Base-by-base conservation (phyloP, 2,888 invertebrate genomes). In the Tachina grossa region DNA sequence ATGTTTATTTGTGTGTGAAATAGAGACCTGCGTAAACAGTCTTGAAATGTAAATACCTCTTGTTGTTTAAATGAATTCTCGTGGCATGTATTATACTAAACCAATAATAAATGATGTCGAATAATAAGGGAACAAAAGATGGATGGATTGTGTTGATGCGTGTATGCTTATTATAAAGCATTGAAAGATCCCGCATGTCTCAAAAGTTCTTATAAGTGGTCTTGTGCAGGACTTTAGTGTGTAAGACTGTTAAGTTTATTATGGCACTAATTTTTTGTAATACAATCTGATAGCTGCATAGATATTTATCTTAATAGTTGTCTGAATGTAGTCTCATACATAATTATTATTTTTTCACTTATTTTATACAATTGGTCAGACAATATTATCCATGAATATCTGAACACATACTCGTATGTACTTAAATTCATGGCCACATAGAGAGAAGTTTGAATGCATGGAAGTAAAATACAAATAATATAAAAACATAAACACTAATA, bases 281-380 rank as follows among this genome's bases (percentile, higher is more conserved):
- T 85, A 72, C 76, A 83, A 85, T 83, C 85, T 79, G 82, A 83
- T 79, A 79, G 31, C 4, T 31, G 4, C 3, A 31, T 31, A 31
- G 79, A 83, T 71, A 72, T 59, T 83, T 83, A 85, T 85, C 83
- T 65, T 57, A 66, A 66, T 68, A 59, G 71, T 65, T 81, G 68
- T 69, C 39, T 31, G 16, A 66, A 66, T 65, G 14, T 2, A 11
- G 59, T 9, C 45, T 43, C 14, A 31, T 31, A 31, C 31, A 31
- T 31, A 6, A 31, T 31, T 31, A 31, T 31, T 31, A 31, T 59
- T 9, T 68, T 47, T 22, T 65, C 22, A 19, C 63, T 9, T 31
- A 65, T 9, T 75, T 11, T 6, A 10, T 66, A 13, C 59, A 31
- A 6, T 51, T 78, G 51, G 51, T 5, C 69, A 39, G 22, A 69